Evolutionary conservation across 2,113 vertebrate species (phyloP).

Genomic region (Cepphus grylle): DNA sequence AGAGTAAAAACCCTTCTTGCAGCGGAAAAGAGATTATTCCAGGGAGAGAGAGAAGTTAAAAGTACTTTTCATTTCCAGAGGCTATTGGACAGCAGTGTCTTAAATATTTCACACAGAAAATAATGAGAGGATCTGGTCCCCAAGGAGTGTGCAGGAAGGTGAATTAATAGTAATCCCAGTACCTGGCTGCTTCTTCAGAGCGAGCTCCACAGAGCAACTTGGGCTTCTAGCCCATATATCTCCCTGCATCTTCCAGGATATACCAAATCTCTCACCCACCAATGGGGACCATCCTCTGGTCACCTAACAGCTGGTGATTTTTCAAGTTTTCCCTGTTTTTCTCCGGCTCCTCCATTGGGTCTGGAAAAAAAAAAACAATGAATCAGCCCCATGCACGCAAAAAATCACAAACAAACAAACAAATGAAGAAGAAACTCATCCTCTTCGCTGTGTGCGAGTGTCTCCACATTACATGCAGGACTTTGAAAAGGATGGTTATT

Average conservation of each 20-base stretch:
- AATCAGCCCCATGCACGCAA: not conserved
- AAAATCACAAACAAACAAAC: not conserved
- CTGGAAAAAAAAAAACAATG: not conserved
- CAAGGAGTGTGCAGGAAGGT: not conserved
- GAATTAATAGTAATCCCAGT: not conserved
- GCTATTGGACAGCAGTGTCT: not conserved
- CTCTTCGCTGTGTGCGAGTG: fast-evolving
- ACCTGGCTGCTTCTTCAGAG: not conserved
- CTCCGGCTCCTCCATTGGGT: not conserved
- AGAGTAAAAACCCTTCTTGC: not conserved
- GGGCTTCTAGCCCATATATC: not conserved
- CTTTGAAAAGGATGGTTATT: not conserved
- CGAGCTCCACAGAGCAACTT: not conserved
- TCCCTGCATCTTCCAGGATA: not conserved
- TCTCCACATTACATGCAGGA: not conserved
- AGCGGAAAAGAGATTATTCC: not conserved
- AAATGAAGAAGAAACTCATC: not conserved
- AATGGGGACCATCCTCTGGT: not conserved
- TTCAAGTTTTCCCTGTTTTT: not conserved
- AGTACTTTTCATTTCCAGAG: not conserved
- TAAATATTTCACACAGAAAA: not conserved
- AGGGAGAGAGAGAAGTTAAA: not conserved
- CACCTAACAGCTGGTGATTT: not conserved
- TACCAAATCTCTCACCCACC: not conserved
- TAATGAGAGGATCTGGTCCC: not conserved